Evolutionary conservation across 2,888 invertebrate genomes (phyloP).

Genomic region (Drosophila setosimentum): DNA sequence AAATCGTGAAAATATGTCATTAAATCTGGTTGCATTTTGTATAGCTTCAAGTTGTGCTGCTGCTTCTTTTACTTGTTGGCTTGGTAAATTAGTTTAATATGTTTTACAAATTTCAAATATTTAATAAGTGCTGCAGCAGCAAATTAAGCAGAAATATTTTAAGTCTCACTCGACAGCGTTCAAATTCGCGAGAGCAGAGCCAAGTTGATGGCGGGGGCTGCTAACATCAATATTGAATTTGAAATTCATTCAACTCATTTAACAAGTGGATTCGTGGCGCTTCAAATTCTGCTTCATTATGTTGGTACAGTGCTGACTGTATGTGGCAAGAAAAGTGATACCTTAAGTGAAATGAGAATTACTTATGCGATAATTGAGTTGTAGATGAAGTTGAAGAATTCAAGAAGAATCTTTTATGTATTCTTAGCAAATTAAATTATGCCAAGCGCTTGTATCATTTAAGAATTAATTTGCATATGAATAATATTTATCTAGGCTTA

Average conservation of each 20-base stretch:
- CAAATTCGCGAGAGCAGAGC: background rate
- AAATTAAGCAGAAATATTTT: slow-evolving; percentile 72
- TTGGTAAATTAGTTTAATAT: slow-evolving; percentile 38
- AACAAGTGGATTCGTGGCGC: slow-evolving; percentile 7
- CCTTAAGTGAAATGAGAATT: background rate
- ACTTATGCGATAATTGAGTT: background rate
- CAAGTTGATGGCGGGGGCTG: no score
- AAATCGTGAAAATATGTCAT: slow-evolving; percentile 29
- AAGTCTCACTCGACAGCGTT: background rate
- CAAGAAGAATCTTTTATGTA: background rate
- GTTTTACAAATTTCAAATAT: slow-evolving; percentile 66
- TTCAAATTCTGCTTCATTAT: slow-evolving; percentile 9
- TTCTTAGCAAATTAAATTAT: background rate
- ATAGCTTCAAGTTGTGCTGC: background rate
- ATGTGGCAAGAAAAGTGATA: background rate
- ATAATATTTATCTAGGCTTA: background rate
- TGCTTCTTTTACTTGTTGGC: background rate
- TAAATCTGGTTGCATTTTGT: slow-evolving; percentile 27
- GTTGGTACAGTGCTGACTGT: slow-evolving; percentile 18
- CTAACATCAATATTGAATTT: slow-evolving; percentile 20
- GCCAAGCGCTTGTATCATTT: fast-evolving
- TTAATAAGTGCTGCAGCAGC: slow-evolving; percentile 64
- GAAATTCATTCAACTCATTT: slow-evolving; percentile 9
- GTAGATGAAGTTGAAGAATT: fast-evolving
- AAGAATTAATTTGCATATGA: background rate